These are phyloP conservation scores for Pachypanchax playfairii DNA, from an alignment of 2,113 vertebrate genomes.

Conservation along the genomic window DNA sequence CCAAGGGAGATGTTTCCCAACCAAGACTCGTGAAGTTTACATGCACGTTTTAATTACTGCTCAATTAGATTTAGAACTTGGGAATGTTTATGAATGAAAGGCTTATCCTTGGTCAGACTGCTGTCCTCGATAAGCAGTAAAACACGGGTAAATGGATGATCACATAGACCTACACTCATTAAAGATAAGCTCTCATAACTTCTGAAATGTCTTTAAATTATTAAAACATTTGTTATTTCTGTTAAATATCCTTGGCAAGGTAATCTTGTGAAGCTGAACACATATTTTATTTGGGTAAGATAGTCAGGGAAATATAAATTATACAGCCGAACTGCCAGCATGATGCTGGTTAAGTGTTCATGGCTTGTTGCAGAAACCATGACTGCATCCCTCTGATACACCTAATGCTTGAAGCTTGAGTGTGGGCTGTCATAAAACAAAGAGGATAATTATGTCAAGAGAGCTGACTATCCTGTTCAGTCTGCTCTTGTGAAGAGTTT, in stretches of 20 bases:
- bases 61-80: no score
- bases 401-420: background rate
- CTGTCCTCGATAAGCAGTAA: background rate
- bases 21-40: no score
- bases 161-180: background rate
- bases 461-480: background rate
- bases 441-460: background rate
- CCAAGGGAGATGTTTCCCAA: no score
- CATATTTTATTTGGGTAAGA: background rate
- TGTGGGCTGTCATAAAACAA: background rate
- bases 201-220: no score
- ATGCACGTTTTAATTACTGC: no score
- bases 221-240: background rate
- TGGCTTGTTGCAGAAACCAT: background rate
- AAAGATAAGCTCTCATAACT: background rate
- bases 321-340: background rate
- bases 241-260: background rate
- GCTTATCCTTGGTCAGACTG: no score
- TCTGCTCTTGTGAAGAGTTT: background rate
- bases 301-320: conserved; percentile 1
- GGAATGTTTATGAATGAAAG: no score
- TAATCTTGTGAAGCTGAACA: no score
- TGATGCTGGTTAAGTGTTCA: background rate
- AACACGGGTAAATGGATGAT: no score
- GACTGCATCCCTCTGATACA: background rate